Evolutionary conservation across 2,113 vertebrate species (phyloP), one percentile per base, ranked within the genome.

Genomic region (Chunga burmeisteri): DNA sequence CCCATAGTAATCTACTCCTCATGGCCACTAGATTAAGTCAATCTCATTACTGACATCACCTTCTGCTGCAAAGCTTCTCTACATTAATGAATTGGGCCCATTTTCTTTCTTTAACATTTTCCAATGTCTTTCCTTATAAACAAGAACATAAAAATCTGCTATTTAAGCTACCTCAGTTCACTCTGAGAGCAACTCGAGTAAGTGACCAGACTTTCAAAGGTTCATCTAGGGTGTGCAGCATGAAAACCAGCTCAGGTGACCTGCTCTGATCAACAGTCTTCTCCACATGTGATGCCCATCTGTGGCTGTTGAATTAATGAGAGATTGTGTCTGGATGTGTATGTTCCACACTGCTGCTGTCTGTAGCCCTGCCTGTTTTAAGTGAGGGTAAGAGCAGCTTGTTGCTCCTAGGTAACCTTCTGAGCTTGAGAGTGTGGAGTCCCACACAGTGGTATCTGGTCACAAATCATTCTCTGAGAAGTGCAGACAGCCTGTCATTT

Each of bases 241-340:
- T 11, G 8, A 65, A 61, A 92, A 70, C 4, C 10, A 65, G 5
- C 40, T 58, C 11, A 30, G 17, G 18, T 19, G 27, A 30, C 16
- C 71, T 61, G 10, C 5, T 56, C 18, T 29, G 34, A 42, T 49
- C 36, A 36, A 15, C 2, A 2, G 47, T 8, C 40, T 82, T 67
- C 49, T 89, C 56, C 62, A 26, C 7, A 0, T 7, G 17, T 19
- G 17, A 20, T 49, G 68, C n/a, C 47, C 21, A 52, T 13, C 38
- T 82, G 21, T 0, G 0, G 9, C 17, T 63, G 4, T 65, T 42
- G 40, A 62, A 50, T 13, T 20, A 8, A 23, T 5, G 6, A 52
- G 7, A 36, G 46, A 72, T 29, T 30, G 5, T 11, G 10, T 8
- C 44, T 92, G 38, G 53, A 34, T 29, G 9, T 55, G 19, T 6